Percentiles rank a stretch among this genome's conserved stretches.
Conservation (phyloP, 1,140 invertebrate genomes). For the Copidosoma floridanum region DNA sequence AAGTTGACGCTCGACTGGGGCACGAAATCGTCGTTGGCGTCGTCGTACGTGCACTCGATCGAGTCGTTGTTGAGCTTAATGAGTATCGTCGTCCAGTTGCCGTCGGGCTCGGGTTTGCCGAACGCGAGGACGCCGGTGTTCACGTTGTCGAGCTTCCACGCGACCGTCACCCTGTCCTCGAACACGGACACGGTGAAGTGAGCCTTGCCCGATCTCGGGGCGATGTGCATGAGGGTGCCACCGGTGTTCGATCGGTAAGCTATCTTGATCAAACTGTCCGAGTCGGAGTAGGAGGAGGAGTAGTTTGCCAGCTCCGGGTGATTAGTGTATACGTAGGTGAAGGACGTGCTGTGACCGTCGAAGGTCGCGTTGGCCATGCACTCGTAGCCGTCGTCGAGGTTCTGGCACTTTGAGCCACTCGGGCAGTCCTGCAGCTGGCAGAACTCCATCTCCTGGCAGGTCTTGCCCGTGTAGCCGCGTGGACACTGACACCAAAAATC, state of each 20-base stretch:
- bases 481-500: constrained; percentile 85
- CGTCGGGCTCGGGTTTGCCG: constrained; percentile 62
- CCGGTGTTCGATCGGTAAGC: constrained; percentile 69
- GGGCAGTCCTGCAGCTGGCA: constrained; percentile 86
- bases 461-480: constrained; percentile 87
- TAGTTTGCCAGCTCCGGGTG: constrained; percentile 35
- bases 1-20: constrained; percentile 43
- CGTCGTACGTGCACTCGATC: constrained; percentile 53
- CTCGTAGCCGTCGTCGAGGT: constrained; percentile 87
- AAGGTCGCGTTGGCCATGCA: constrained; percentile 89
- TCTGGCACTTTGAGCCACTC: constrained; percentile 74
- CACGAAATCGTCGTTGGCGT: constrained; percentile 40
- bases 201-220: constrained; percentile 53
- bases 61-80: constrained; percentile 59
- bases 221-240: constrained; percentile 67
- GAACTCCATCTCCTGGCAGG: constrained; percentile 89
- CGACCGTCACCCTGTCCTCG: constrained; percentile 66
- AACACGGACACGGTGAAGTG: constrained; percentile 72
- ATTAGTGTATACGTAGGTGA: constrained; percentile 57
- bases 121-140: constrained; percentile 57
- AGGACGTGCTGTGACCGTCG: constrained; percentile 66
- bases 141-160: constrained; percentile 62
- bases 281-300: constrained; percentile 49
- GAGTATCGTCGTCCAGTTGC: constrained; percentile 68
- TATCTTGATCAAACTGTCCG: constrained; percentile 63